These are phyloP conservation scores for Euglossa dilemma DNA, from an alignment of 1,140 invertebrate genomes.

Conservation along the genomic window DNA sequence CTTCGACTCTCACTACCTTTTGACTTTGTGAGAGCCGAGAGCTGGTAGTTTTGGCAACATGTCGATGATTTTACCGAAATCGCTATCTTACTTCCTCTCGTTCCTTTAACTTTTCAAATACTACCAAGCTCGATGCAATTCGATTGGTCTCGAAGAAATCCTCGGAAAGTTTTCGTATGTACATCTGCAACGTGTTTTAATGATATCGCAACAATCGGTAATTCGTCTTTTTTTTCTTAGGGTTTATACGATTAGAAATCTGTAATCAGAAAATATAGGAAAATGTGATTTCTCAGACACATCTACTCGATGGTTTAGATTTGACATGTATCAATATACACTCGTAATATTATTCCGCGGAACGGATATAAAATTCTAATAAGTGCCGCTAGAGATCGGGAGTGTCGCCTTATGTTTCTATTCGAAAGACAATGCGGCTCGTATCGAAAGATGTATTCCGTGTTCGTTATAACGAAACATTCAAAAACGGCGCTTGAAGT, in stretches of 20 bases:
- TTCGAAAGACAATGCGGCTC: background rate
- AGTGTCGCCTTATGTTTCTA: background rate
- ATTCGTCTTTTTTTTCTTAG: background rate
- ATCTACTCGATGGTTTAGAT: background rate
- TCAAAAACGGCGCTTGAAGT: background rate
- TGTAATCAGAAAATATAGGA: conserved; percentile 8
- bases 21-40: conserved; percentile 28
- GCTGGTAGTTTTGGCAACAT: conserved; percentile 7
- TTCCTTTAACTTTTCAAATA: background rate
- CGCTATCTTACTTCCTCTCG: background rate
- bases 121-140: background rate
- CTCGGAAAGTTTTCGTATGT: background rate
- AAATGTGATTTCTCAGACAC: background rate
- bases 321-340: too few relatives aligned
- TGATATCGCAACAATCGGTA: conserved; percentile 14
- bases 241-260: background rate
- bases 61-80: conserved; percentile 1
- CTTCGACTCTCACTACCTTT: conserved; percentile 41
- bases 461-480: background rate
- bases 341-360: too few relatives aligned
- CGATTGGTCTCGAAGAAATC: conserved; percentile 1
- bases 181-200: conserved; percentile 39
- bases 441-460: background rate
- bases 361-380: conserved; percentile 1
- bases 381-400: conserved; percentile 2